Evolutionary conservation across 2,797 vertebrate genomes (phyloP), one percentile per base, ranked within the genome.

Genomic region (Labeo calbasu): DNA sequence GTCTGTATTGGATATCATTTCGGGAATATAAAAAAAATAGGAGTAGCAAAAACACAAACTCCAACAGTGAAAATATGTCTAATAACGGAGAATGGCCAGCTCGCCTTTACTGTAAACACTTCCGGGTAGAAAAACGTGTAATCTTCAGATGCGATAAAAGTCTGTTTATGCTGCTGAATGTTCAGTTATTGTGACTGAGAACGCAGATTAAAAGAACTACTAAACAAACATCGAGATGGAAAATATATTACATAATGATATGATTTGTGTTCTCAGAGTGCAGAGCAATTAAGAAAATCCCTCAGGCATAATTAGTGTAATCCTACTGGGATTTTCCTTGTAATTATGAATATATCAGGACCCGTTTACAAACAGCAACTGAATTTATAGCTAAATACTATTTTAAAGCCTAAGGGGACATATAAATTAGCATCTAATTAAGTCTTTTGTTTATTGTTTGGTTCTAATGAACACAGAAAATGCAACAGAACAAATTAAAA

Each of bases 201-300:
- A 55, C 51, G n/a, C 32, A 43, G 50, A 55, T 73, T 15, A 51
- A 53, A 71, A 36, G 2, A 72, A 48, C 21, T 13, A 65, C 46
- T 23, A n/a, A 40, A 61, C 55, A 61, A 66, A 82, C 21, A 9
- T 23, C 0, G 9, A 51, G 13, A 63, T 8, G 40, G 68, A 13
- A 51, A 66, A 76, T 32, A 28, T 40, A 40, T 66, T 76, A 68
- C 32, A 55, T 82, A 43, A 53, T 21, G 51, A 59, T 13, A 32
- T 23, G 7, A 73, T 73, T 23, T 55, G n/a, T 68, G 46, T 68
- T 55, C 48, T 40, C 48, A 40, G 25, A 65, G 15, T 19, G 14
- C 43, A 21, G 23, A 19, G 32, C 21, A 55, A 76, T 76, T 25
- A 82, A 40, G 69, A 17, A 82, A 83, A 66, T 66, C 61, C 72